Conservation (phyloP, 1,140 invertebrate species). For the Condylostylus longicornis region DNA sequence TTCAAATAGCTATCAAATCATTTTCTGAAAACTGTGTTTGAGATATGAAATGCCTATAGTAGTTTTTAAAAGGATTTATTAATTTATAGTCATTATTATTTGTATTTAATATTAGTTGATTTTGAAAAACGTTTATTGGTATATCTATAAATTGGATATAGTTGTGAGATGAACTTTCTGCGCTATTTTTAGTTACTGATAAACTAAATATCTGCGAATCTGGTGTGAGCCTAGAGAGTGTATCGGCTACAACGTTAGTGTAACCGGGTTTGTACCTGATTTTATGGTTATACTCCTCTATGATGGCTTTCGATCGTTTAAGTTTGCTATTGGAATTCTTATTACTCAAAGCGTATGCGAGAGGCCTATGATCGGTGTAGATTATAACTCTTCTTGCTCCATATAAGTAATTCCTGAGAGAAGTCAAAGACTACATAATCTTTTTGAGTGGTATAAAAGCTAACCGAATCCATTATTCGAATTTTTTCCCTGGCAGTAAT, state of each 20-base stretch:
- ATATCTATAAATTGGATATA: too few relatives aligned
- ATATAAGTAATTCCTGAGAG: not conserved
- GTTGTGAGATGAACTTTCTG: too few relatives aligned
- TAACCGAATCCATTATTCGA: constrained; percentile 21
- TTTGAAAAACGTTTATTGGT: too few relatives aligned
- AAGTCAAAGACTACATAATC: too few relatives aligned
- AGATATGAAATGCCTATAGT: too few relatives aligned
- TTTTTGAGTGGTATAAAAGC: too few relatives aligned
- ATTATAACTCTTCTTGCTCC: constrained; percentile 14
- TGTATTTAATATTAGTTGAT: too few relatives aligned
- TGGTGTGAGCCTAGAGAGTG: constrained; percentile 7
- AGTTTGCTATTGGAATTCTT: not conserved
- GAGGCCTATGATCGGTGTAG: constrained; percentile 10
- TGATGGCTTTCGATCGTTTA: not conserved
- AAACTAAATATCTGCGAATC: not conserved
- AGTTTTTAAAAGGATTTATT: too few relatives aligned
- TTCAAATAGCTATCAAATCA: too few relatives aligned
- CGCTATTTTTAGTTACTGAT: not conserved
- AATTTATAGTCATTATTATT: too few relatives aligned
- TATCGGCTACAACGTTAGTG: not conserved
- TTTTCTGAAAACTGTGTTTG: too few relatives aligned
- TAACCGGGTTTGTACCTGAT: not conserved
- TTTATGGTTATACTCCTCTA: not conserved
- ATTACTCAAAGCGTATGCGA: not conserved
- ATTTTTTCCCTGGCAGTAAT: too few relatives aligned